Base-by-base conservation (phyloP, 2,888 invertebrate genomes). In the Gibbula magus region DNA sequence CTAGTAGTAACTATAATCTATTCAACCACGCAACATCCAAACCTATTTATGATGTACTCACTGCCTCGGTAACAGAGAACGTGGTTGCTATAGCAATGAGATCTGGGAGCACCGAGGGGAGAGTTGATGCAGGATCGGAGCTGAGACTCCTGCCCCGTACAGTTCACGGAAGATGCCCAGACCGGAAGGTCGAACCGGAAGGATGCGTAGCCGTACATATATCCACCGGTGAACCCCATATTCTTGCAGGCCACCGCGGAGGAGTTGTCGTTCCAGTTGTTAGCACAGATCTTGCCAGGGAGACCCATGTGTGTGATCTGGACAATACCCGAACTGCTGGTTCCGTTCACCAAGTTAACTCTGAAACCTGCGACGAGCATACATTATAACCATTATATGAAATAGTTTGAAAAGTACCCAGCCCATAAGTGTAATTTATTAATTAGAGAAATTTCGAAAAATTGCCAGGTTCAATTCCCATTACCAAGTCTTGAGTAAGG, bases 211-310 rank as follows among this genome's bases (percentile, higher is more conserved):
- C 84, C 86, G 75, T 84, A 86, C 0, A 86, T 86, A 16, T 88
- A 81, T 1, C 88, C 88, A 35, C 87, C 88, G 10, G 86, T 86
- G 74, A 84, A 89, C 52, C 84, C 84, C 56, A 88, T 73, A 67
- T 87, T 85, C n/a, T 86, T 82, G 84, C 89, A 89, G 29, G 88
- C 83, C 0, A 96, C 96, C 86, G 95, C 94, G 0, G 96, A 96
- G 86, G 95, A 95, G 25, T 93, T 93, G 81, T 95, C 91, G n/a
- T 95, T 95, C 89, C 96, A 96, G 85, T 95, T 94, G 86, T 96
- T 96, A 88, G 96, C 96, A 91, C 96, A 96, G 5, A 96, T 94
- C 94, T 89, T 94, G 73, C 88, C 88, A 16, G 84, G 82, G 66
- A 85, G 83, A 32, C 86, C 87, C 74, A 88, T 81, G 79, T 86